These are phyloP conservation scores for Cynopterus sphinx DNA, from an alignment of 2,797 vertebrate species.

Conservation along the genomic window DNA sequence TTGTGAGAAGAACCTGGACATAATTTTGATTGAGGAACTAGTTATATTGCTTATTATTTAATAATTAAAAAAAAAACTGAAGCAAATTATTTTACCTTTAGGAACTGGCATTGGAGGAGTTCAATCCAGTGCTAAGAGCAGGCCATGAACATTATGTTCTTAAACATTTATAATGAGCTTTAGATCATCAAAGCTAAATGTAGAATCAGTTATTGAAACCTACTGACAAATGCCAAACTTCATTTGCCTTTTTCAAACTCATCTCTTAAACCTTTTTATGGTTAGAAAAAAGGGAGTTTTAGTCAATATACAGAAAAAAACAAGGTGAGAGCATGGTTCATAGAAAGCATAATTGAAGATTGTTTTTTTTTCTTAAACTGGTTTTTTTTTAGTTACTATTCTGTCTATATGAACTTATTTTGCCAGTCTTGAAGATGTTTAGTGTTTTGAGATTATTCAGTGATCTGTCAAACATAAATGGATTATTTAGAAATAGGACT, in stretches of 20 bases:
- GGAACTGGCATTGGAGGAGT: background rate
- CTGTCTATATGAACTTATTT: background rate
- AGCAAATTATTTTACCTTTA: background rate
- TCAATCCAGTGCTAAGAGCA: background rate
- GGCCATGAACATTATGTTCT: background rate
- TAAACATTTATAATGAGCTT: background rate
- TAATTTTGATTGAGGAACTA: slow-evolving; percentile 26
- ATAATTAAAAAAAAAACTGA: background rate
- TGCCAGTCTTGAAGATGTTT: slow-evolving; percentile 11
- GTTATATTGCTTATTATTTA: slow-evolving; percentile 6
- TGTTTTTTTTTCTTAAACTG: background rate
- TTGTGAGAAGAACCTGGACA: background rate
- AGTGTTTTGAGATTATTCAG: background rate
- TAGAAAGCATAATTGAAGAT: background rate
- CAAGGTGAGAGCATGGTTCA: background rate
- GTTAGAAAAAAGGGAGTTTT: background rate
- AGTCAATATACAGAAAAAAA: background rate
- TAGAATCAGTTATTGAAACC: background rate
- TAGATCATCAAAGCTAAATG: slow-evolving; percentile 1
- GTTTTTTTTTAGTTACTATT: background rate
- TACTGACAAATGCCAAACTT: background rate
- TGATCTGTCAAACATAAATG: slow-evolving; percentile 30
- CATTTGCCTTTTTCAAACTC: background rate
- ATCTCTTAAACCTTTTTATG: background rate
- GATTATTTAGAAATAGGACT: background rate